These are phyloP conservation scores for Smutsia gigantea DNA, from an alignment of 2,797 vertebrate genomes.

Conservation along the genomic window DNA sequence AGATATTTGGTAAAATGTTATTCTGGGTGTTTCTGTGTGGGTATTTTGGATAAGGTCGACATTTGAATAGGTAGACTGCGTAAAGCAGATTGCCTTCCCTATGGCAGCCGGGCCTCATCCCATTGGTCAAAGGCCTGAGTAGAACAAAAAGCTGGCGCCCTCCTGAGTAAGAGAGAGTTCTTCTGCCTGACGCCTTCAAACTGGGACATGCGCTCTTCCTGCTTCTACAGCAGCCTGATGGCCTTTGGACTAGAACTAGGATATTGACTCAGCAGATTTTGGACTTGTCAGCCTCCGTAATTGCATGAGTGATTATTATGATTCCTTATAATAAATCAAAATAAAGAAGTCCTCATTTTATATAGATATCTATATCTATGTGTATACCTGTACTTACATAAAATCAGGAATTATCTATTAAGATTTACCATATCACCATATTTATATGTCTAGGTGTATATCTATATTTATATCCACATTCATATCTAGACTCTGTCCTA, in stretches of 20 bases:
- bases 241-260: background rate
- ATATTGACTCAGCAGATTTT: background rate
- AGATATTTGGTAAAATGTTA: background rate
- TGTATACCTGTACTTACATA: background rate
- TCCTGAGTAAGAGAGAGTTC: background rate
- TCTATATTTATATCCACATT: too few relatives aligned
- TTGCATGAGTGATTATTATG: background rate
- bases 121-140: background rate
- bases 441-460: too few relatives aligned
- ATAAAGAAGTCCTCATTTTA: background rate
- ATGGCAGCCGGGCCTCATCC: background rate
- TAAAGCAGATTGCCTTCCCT: background rate
- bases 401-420: background rate
- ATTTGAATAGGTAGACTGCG: background rate
- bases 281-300: background rate
- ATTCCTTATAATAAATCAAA: background rate
- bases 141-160: background rate
- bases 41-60: background rate
- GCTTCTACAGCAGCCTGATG: background rate
- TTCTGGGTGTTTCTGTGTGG: background rate
- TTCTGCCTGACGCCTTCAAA: background rate
- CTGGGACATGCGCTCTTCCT: background rate
- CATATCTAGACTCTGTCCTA: too few relatives aligned
- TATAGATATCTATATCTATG: background rate
- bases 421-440: background rate